These are phyloP conservation scores for Octodon degus DNA, from an alignment of 2,113 vertebrate species.

Conservation along the genomic window DNA sequence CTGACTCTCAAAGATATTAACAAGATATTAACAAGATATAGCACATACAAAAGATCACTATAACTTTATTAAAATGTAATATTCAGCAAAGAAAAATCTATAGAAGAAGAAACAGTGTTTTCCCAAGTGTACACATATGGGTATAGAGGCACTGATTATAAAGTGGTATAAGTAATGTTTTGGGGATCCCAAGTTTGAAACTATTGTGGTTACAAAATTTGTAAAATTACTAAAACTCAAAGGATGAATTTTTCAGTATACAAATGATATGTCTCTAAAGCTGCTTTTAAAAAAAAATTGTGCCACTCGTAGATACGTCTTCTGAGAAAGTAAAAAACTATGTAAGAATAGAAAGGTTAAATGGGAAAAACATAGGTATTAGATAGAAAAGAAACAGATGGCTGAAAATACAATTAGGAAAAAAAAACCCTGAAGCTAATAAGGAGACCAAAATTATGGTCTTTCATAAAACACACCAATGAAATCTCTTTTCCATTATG, in stretches of 20 bases:
- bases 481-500: conserved; percentile 6
- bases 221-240: conserved; percentile 51
- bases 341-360: conserved; percentile 10
- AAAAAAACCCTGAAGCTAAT: neutral
- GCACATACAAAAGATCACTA: neutral
- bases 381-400: neutral
- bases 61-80: conserved; percentile 52
- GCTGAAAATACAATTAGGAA: neutral
- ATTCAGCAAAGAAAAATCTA: conserved; percentile 45
- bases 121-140: neutral
- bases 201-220: conserved; percentile 23
- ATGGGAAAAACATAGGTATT: neutral
- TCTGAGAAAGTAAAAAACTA: neutral
- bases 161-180: conserved; percentile 12
- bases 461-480: neutral
- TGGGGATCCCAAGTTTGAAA: conserved; percentile 6
- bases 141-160: neutral
- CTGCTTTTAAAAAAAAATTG: conserved; percentile 34
- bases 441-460: neutral
- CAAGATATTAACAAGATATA: conserved; percentile 49
- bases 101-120: conserved; percentile 30
- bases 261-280: conserved; percentile 42
- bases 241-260: neutral
- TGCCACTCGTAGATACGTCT: neutral
- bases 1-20: conserved; percentile 51